Evolutionary conservation across 2,888 invertebrate genomes (phyloP).

Genomic region (Acheta domesticus): DNA sequence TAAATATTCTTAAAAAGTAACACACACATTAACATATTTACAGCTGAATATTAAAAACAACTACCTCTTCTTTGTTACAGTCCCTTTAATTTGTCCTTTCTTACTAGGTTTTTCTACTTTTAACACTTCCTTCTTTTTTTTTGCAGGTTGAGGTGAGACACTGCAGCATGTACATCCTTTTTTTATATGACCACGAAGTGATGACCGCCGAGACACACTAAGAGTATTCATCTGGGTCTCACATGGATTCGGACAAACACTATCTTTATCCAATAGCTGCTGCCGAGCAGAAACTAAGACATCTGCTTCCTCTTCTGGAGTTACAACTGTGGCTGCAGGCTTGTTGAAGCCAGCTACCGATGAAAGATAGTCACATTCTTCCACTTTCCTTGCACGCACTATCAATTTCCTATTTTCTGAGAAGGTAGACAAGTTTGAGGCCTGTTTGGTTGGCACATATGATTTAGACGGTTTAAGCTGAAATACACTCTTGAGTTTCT

Average conservation of each 20-base stretch:
- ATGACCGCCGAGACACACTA: constrained; percentile 46
- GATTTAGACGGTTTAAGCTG: constrained; percentile 22
- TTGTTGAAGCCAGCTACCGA: constrained; percentile 1
- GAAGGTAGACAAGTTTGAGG: constrained; percentile 18
- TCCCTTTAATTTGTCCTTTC: constrained; percentile 30
- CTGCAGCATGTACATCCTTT: constrained; percentile 62
- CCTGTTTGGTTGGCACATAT: constrained; percentile 21
- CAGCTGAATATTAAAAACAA: constrained; percentile 20
- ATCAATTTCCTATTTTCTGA: constrained; percentile 20
- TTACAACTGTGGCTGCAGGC: neutral
- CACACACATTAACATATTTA: constrained; percentile 21
- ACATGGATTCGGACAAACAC: constrained; percentile 28
- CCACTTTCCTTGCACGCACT: neutral
- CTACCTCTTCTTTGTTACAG: constrained; percentile 33
- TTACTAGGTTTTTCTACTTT: constrained; percentile 31
- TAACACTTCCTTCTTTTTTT: constrained; percentile 46
- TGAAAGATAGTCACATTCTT: neutral
- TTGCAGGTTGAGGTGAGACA: constrained; percentile 55
- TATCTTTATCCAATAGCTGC: constrained; percentile 25
- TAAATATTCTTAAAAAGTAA: neutral
- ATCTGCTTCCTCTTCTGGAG: constrained; percentile 25
- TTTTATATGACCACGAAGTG: constrained; percentile 58
- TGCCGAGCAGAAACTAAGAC: neutral
- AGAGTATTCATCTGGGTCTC: constrained; percentile 37
- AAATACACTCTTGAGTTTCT: neutral